These are phyloP conservation scores for Chiridota heheva DNA, from an alignment of 35 echinoderm and acorn worm genomes.

Conservation along the genomic window DNA sequence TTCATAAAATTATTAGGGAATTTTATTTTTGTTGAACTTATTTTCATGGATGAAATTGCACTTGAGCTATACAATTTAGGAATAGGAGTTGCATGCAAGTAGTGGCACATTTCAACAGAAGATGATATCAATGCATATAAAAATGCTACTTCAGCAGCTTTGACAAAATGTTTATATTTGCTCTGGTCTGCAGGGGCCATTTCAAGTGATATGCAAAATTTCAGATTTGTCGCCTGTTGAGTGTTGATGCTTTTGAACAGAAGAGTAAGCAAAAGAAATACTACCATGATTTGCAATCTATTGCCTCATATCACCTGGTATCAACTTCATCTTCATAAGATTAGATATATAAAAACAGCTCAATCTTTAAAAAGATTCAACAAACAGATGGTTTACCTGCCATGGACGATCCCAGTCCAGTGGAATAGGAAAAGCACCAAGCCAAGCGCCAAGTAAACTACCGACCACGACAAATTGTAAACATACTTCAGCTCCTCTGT, in stretches of 20 bases:
- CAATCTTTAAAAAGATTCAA: background rate
- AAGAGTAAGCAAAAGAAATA: background rate
- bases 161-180: no score
- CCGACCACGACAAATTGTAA: conserved; percentile 45
- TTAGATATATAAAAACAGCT: background rate
- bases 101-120: no score
- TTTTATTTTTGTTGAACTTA: no score
- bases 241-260: background rate
- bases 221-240: background rate
- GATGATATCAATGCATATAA: no score
- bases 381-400: conserved; percentile 64
- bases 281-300: background rate
- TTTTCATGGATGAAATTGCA: no score
- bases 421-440: conserved; percentile 90
- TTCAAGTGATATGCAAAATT: background rate
- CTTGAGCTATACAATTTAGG: no score
- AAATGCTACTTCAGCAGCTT: no score
- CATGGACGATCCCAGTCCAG: conserved; percentile 96
- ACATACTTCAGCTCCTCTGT: conserved; percentile 64
- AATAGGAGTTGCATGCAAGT: no score
- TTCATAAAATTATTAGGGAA: no score
- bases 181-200: background rate
- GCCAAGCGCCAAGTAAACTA: conserved; percentile 83
- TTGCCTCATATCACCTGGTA: background rate
- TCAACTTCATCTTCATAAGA: background rate